These are phyloP conservation scores for Probaryconus sp. DNA, from an alignment of 1,140 invertebrate genomes.

Conservation along the genomic window DNA sequence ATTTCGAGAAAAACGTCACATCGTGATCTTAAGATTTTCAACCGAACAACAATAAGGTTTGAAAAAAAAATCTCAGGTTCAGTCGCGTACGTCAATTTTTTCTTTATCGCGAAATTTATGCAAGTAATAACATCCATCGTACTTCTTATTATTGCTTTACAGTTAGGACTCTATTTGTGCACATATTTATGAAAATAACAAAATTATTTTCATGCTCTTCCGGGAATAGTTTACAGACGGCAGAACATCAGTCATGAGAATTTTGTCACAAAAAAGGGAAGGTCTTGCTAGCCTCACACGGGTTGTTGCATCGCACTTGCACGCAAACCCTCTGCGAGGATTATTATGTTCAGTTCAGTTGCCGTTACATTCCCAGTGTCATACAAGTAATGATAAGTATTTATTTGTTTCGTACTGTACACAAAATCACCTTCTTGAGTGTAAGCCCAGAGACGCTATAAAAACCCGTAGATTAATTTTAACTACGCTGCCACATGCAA, in stretches of 20 bases:
- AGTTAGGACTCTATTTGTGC: constrained; percentile 39
- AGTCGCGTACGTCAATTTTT: constrained; percentile 8
- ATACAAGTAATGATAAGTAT: constrained; percentile 57
- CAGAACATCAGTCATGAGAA: constrained; percentile 59
- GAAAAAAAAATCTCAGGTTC: no score
- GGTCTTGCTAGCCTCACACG: constrained; percentile 73
- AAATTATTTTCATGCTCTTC: constrained; percentile 53
- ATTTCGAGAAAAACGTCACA: no score
- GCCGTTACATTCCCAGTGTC: constrained; percentile 63
- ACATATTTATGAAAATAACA: constrained; percentile 53
- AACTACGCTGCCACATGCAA: constrained; percentile 31
- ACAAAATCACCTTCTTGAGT: constrained; percentile 33
- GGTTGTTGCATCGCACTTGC: constrained; percentile 64
- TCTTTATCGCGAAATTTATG: constrained; percentile 1
- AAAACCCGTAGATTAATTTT: constrained; percentile 43
- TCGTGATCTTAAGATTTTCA: no score
- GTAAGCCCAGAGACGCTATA: constrained; percentile 24
- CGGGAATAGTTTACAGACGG: constrained; percentile 55
- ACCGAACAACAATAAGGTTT: constrained; percentile 12
- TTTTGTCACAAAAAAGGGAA: constrained; percentile 66
- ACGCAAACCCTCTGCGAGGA: constrained; percentile 68
- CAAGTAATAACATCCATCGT: background rate
- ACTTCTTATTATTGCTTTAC: constrained; percentile 39
- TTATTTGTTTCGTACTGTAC: constrained; percentile 55
- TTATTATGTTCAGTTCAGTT: constrained; percentile 65